Percentiles rank a stretch among this genome's conserved stretches.
Conservation (phyloP, 1,140 invertebrate species). For the Tyrophagus putrescentiae region DNA sequence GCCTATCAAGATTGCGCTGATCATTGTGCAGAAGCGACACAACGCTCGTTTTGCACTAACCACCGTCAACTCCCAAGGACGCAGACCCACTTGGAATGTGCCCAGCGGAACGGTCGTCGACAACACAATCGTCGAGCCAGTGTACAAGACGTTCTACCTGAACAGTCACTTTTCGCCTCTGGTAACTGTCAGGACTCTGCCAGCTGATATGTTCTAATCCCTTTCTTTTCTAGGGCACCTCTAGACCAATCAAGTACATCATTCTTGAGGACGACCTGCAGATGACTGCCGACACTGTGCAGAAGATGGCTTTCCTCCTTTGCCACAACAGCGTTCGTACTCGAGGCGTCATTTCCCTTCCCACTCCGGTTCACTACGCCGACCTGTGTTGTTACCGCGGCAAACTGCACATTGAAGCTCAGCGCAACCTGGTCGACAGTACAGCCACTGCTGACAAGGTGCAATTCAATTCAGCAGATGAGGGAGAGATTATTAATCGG, state of each 20-base stretch:
- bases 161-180: neutral
- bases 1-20: slow-evolving; percentile 24
- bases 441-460: no score
- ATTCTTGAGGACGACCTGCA: slow-evolving; percentile 31
- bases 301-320: slow-evolving; percentile 27
- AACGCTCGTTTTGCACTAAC: slow-evolving; percentile 18
- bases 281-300: slow-evolving; percentile 25
- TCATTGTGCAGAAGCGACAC: slow-evolving; percentile 23
- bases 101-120: slow-evolving; percentile 17
- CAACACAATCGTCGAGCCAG: slow-evolving; percentile 3
- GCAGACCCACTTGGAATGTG: slow-evolving; percentile 3
- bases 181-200: slow-evolving; percentile 51
- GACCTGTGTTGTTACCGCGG: slow-evolving; percentile 29
- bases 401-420: slow-evolving; percentile 23
- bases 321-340: slow-evolving; percentile 26
- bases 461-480: no score
- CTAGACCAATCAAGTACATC: slow-evolving; percentile 25
- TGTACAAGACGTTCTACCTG: neutral
- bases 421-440: no score
- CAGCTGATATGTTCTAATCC: slow-evolving; percentile 35
- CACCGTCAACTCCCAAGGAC: neutral
- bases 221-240: slow-evolving; percentile 32
- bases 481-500: no score
- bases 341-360: slow-evolving; percentile 41
- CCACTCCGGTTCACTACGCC: slow-evolving; percentile 46